Evolutionary conservation across 2,797 vertebrate genomes (phyloP).

Genomic region (Pangasius mekongensis): DNA sequence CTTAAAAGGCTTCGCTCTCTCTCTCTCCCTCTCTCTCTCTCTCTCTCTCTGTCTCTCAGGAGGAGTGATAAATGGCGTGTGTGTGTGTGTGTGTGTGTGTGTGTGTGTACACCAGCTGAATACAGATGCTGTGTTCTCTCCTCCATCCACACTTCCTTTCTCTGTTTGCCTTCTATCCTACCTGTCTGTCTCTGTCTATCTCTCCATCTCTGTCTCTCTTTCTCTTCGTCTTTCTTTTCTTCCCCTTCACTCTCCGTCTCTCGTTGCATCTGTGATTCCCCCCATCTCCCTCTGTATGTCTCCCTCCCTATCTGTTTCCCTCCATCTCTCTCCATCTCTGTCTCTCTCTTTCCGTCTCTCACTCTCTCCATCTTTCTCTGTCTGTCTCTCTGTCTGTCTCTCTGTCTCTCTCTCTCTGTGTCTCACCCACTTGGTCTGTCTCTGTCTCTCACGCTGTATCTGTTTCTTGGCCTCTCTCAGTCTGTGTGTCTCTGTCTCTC

Average conservation of each 20-base stretch:
- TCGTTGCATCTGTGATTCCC: no score
- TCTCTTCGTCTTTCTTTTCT: slow-evolving; percentile 33
- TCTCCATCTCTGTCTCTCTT: neutral
- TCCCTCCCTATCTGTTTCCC: no score
- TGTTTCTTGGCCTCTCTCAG: neutral
- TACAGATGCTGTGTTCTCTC: neutral
- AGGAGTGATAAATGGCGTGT: neutral
- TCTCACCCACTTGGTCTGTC: neutral
- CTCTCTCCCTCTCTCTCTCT: neutral
- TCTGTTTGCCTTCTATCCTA: neutral
- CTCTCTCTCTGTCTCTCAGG: neutral
- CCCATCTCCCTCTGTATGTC: neutral
- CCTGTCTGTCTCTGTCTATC: neutral
- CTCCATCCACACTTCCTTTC: neutral
- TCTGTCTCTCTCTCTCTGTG: neutral
- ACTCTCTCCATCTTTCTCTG: neutral
- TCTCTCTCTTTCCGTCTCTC: no score
- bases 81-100: neutral
- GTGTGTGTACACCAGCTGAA: neutral
- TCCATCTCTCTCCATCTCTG: no score
- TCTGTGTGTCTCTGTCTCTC: neutral
- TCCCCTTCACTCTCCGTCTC: neutral
- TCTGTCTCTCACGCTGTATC: neutral
- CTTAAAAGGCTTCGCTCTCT: neutral
- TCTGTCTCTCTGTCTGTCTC: neutral